Percentiles rank a stretch among this genome's conserved stretches.
phyloP scores from a whole-genome alignment of 2,113 vertebrate genomes.

The Spea bombifrons region DNA sequence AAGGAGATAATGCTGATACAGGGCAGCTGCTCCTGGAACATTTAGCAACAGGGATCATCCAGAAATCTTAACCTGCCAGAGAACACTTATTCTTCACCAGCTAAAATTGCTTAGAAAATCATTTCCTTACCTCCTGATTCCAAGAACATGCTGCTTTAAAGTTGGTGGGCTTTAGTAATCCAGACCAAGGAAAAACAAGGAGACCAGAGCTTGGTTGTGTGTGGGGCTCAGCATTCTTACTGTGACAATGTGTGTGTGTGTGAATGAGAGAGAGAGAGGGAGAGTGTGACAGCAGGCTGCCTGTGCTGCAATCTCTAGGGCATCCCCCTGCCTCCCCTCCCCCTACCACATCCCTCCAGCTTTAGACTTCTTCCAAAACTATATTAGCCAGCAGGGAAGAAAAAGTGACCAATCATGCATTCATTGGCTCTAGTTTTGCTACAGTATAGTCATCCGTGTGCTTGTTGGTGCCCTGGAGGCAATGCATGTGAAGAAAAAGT shows the following conservation, averaged over 20 bases:
- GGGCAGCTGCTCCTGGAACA: slow-evolving; percentile 27
- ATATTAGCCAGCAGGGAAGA: slow-evolving; percentile 39
- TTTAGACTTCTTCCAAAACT: slow-evolving; percentile 45
- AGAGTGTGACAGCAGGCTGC: slow-evolving; percentile 47
- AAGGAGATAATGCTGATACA: slow-evolving; percentile 15
- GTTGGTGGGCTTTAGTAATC: slow-evolving; percentile 29
- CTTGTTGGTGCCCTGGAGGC: slow-evolving; percentile 15
- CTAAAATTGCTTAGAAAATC: not conserved
- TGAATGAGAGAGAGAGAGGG: slow-evolving; percentile 18
- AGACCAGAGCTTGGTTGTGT: slow-evolving; percentile 31
- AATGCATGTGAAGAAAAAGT: slow-evolving; percentile 15
- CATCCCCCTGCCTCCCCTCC: slow-evolving; percentile 41
- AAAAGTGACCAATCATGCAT: slow-evolving; percentile 44
- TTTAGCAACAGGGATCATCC: slow-evolving; percentile 24
- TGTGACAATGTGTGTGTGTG: slow-evolving; percentile 35
- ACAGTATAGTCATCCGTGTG: slow-evolving; percentile 28
- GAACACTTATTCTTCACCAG: not conserved
- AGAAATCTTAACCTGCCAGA: not conserved
- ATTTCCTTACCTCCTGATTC: slow-evolving; percentile 30
- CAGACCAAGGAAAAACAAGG: slow-evolving; percentile 15
- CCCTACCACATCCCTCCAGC: slow-evolving; percentile 32
- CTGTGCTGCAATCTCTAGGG: slow-evolving; percentile 41
- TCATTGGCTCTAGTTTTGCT: slow-evolving; percentile 12
- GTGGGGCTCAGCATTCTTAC: slow-evolving; percentile 29
- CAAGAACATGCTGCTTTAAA: slow-evolving; percentile 30